Evolutionary conservation across 2,888 invertebrate genomes (phyloP).

Genomic region (Drosophila acutilabella): DNA sequence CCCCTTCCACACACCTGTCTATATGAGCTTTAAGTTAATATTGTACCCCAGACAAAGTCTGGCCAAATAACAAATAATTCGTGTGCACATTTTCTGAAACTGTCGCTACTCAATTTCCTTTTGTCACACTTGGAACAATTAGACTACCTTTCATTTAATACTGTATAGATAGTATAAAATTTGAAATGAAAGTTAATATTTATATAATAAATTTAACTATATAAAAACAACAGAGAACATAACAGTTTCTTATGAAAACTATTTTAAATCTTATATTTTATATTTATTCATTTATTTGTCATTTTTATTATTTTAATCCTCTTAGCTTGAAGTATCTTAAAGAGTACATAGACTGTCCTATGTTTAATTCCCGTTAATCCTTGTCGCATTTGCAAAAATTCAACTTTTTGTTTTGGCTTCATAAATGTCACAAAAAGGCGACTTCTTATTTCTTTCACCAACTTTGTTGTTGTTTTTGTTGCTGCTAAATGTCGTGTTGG

Average conservation of each 20-base stretch:
- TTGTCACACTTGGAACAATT: constrained; percentile 2
- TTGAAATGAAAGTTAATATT: too few relatives aligned
- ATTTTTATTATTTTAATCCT: background rate
- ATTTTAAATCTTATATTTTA: too few relatives aligned
- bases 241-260: too few relatives aligned
- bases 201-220: too few relatives aligned
- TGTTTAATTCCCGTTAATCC: constrained; percentile 5
- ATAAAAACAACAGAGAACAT: too few relatives aligned
- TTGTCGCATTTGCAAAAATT: constrained; percentile 17
- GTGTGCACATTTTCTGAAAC: constrained; percentile 40
- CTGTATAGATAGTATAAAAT: too few relatives aligned
- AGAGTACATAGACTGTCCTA: constrained; percentile 1
- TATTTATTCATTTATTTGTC: too few relatives aligned
- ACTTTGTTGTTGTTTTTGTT: background rate
- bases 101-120: constrained; percentile 16
- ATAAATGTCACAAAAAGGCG: constrained; percentile 63
- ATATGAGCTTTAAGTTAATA: constrained; percentile 29
- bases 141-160: too few relatives aligned
- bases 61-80: constrained; percentile 53
- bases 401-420: constrained; percentile 47
- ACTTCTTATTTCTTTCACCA: background rate
- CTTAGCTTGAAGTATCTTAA: background rate
- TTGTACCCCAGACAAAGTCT: constrained; percentile 38
- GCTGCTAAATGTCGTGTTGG: constrained; percentile 30
- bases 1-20: constrained; percentile 42